These are phyloP conservation scores for Myotis lucifugus DNA, from an alignment of 2,113 vertebrate species.

Conservation along the genomic window DNA sequence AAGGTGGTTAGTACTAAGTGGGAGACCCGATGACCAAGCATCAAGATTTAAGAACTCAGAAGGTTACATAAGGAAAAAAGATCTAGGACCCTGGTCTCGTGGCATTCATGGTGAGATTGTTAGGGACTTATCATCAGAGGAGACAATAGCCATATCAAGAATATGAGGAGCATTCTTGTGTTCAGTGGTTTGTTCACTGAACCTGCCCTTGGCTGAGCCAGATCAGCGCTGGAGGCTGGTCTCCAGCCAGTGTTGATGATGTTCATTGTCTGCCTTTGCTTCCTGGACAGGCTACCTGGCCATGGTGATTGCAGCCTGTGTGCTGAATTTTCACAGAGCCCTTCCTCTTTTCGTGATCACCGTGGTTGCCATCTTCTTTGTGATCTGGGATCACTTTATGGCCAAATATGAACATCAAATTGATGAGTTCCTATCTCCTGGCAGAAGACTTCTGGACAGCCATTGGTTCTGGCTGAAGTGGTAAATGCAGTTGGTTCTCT, in stretches of 20 bases:
- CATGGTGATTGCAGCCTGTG: conserved; percentile 87
- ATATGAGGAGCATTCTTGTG: neutral
- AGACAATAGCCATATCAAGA: neutral
- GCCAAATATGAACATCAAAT: conserved; percentile 84
- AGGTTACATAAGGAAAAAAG: neutral
- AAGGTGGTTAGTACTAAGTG: neutral
- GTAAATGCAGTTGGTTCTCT: conserved; percentile 81
- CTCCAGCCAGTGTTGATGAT: neutral
- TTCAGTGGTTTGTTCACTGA: neutral
- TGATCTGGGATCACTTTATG: conserved; percentile 89
- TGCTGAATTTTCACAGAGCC: conserved; percentile 88
- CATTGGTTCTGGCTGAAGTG: conserved; percentile 90
- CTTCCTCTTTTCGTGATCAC: conserved; percentile 88
- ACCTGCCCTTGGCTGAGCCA: neutral
- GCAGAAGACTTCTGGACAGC: conserved; percentile 74
- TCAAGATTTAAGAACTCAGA: neutral
- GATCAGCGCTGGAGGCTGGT: neutral
- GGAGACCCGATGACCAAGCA: neutral
- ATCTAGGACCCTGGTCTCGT: neutral
- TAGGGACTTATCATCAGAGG: neutral
- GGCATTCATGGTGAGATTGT: neutral
- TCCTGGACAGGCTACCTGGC: conserved; percentile 85
- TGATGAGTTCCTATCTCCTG: conserved; percentile 77
- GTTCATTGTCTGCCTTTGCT: conserved; percentile 42
- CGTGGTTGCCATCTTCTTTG: conserved; percentile 85